Percentiles rank a stretch among this genome's conserved stretches.
These are phyloP conservation scores for Pavo muticus DNA, from an alignment of 2,113 vertebrate species.

Conservation along the genomic window DNA sequence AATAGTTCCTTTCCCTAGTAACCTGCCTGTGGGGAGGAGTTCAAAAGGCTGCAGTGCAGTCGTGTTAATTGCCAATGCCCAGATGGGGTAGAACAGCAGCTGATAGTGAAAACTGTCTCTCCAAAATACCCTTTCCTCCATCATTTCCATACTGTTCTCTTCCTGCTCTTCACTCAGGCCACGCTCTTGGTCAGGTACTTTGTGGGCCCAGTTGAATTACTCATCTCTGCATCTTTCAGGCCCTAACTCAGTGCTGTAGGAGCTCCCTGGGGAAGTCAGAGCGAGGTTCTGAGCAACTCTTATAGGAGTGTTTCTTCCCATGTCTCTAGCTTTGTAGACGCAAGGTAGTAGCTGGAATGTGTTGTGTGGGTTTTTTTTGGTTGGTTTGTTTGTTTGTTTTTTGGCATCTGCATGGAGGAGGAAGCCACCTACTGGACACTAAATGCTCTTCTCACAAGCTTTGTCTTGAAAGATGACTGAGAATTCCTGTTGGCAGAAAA, in stretches of 20 bases:
- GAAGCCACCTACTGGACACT: background rate
- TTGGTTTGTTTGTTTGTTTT: background rate
- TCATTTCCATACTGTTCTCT: background rate
- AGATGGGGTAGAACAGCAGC: background rate
- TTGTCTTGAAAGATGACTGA: background rate
- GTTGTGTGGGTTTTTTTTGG: too few relatives aligned
- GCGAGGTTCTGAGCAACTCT: background rate
- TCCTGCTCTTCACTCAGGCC: background rate
- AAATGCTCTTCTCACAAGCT: background rate
- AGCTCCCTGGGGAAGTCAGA: background rate
- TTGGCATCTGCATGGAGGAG: background rate
- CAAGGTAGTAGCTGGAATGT: background rate
- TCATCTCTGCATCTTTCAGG: background rate
- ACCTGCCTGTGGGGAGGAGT: background rate
- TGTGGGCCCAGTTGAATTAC: background rate
- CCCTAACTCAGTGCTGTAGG: background rate
- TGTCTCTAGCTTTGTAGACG: accelerated
- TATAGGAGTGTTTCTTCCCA: background rate
- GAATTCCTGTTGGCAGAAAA: background rate
- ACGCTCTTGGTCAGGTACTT: background rate
- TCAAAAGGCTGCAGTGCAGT: background rate
- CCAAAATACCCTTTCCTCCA: background rate
- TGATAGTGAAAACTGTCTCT: background rate
- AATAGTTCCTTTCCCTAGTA: background rate
- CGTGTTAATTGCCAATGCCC: background rate